A percentile compares a stretch with the other conserved stretches of the same genome.
phyloP scores from a whole-genome alignment of 2,113 vertebrate species.

The Zapornia atra region DNA sequence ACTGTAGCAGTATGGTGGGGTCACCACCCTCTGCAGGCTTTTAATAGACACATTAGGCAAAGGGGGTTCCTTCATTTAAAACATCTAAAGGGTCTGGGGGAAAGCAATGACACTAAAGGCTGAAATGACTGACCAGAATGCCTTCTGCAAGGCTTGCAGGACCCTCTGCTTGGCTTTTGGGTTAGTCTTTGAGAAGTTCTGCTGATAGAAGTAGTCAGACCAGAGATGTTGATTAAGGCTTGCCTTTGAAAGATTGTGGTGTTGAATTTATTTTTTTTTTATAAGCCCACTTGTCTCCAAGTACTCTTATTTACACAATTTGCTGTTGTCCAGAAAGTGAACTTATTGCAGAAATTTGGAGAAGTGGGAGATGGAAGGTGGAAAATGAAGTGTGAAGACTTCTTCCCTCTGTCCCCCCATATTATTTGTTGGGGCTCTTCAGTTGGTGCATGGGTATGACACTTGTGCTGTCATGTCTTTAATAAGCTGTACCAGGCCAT shows the following conservation, averaged over 20 bases:
- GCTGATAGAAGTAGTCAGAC: not conserved
- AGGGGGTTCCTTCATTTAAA: not conserved
- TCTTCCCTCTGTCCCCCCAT: not conserved
- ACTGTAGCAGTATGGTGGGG: not conserved
- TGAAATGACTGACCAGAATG: not conserved
- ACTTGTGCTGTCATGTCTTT: not conserved
- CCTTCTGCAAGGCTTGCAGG: not conserved
- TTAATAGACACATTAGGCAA: not conserved
- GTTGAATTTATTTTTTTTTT: not conserved
- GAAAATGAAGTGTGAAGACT: not conserved
- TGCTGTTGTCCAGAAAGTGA: not conserved
- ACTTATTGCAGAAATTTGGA: not conserved
- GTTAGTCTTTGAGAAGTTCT: not conserved
- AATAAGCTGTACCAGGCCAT: not conserved
- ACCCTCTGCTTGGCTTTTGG: not conserved
- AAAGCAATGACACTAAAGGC: not conserved
- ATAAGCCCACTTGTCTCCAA: not conserved
- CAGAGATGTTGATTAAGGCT: not conserved
- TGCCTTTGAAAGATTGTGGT: not conserved
- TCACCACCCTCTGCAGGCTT: not conserved
- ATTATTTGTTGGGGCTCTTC: not conserved
- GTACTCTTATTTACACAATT: not conserved
- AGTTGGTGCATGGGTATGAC: not conserved
- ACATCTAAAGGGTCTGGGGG: not conserved
- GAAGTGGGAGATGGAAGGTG: not conserved